A percentile compares a stretch with the other conserved stretches of the same genome.
These are phyloP conservation scores for Sebastes kiyomatsui DNA, from an alignment of 2,797 vertebrate species.

Conservation along the genomic window DNA sequence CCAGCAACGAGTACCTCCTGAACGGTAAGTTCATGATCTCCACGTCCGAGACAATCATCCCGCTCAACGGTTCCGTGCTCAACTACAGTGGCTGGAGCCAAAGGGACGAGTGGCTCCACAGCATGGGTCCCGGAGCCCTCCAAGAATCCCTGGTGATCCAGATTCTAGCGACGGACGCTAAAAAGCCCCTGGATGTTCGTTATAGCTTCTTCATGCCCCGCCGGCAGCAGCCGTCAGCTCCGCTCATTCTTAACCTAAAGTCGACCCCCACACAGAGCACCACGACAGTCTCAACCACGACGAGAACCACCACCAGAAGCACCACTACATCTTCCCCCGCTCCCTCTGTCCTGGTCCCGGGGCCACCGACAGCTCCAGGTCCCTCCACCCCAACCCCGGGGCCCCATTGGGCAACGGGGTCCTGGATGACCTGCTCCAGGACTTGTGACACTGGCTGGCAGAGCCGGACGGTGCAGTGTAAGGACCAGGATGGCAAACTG, in stretches of 20 bases:
- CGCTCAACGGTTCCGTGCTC: constrained; percentile 93
- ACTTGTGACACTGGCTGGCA: constrained; percentile 98
- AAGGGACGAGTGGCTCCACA: constrained; percentile 91
- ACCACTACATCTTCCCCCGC: constrained; percentile 43
- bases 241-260: constrained; percentile 37
- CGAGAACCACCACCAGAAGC: constrained; percentile 22
- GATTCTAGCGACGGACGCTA: constrained; percentile 93
- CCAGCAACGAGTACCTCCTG: constrained; percentile 91
- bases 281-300: constrained; percentile 12
- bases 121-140: constrained; percentile 92
- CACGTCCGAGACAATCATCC: constrained; percentile 94
- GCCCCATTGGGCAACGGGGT: constrained; percentile 91
- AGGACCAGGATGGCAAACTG: constrained; percentile 89
- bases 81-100: constrained; percentile 99
- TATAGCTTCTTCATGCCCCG: constrained; percentile 95
- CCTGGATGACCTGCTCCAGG: constrained; percentile 94
- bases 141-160: constrained; percentile 90
- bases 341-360: constrained; percentile 14
- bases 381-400: constrained; percentile 52
- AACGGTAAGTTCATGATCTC: constrained; percentile 99
- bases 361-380: constrained; percentile 68
- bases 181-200: constrained; percentile 91
- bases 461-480: constrained; percentile 97
- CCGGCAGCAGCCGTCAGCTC: constrained; percentile 57
- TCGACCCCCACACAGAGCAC: constrained; percentile 13